Evolutionary conservation across 2,797 vertebrate genomes (phyloP), one percentile per base, ranked within the genome.

Genomic region (Orientallactaga sibirica): DNA sequence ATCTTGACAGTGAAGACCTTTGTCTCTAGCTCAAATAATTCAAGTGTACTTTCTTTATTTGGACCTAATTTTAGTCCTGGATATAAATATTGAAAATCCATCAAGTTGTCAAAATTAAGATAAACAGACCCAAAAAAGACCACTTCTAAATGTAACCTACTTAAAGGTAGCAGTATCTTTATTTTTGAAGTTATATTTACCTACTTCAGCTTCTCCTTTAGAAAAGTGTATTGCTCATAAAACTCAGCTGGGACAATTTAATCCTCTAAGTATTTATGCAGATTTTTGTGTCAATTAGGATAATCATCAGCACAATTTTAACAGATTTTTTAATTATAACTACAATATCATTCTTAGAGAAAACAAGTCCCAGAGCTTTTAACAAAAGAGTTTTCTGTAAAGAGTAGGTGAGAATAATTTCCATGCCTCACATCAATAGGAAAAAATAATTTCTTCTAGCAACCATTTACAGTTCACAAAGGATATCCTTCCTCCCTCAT

Each of bases 121-220:
- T 79, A 94, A 92, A 94, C 71, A 95, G 68, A 84, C 52, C 75
- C 24, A 86, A 90, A 43, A 80, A 86, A 87, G 58, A 84, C 25
- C 41, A 77, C 55, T 80, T 93, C 85, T 88, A 88, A 92, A 92
- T 58, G 70, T 91, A 87, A 89, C 86, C 93, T 96, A 95, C 43
- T 96, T 97, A 86, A 12, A 92, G 29, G 52, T 66, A 94, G 16
- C 75, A 88, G 61, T 15, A 11, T 27, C 68, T 96, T 95, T 93
- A 83, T 76, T 95, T 94, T 85, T 95, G 73, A 94, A 97, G 96
- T 92, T 15, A 85, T 91, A 79, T 96, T 96, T 93, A 94, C 83
- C 52, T 83, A 92, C 67, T 96, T 95, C 33, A 81, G 25, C 86
- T 91, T 95, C 64, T 79, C 70, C 75, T 78, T 68, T 71, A 64